Base-by-base conservation (phyloP, 2,888 invertebrate genomes). In the Drosophila affinis region DNA sequence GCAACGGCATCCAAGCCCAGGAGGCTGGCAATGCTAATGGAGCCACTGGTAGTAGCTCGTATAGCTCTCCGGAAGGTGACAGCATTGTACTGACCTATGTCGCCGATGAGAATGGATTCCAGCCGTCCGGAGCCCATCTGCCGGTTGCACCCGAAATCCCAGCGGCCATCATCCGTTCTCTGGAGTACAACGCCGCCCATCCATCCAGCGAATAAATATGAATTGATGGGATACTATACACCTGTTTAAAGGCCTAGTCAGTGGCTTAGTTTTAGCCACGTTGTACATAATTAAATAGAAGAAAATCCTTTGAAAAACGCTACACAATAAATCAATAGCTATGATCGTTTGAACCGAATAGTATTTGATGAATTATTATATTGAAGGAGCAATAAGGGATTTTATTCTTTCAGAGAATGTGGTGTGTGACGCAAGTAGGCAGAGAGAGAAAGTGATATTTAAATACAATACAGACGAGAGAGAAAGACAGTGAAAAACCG, bases 71-170 rank as follows among this genome's bases (percentile, higher is more conserved):
- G 12, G 93, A 93, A 10, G 95, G 95, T 29, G 57, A 79, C 12
- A 65, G 49, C 0, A 79, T 93, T 81, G 14, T 73, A 0, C 5
- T 93, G 10, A 77, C 75, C 44, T 95, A 94, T 92, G 73, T 88
- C 2, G 95, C 95, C 81, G 90, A 95, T 90, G 94, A 93, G 81
- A 93, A 93, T 78, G 95, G 95, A 68, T 94, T 88, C 93, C 92
- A 92, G 32, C 92, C 93, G 7, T 53, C 67, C 62, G 93, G 92
- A 46, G 81, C 58, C 1, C 90, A 91, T 82, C 71, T 92, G 72
- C 92, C 92, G 55, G 93, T 93, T 2, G 87, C 94, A 0, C 94
- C 93, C 2, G 94, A 94, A 21, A 93, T 93, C 65, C 94, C 94
- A 24, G 93, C 91, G 0, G 91, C 91, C 79, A 94, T 94, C 51